phyloP scores from a whole-genome alignment of 1,140 invertebrate species.

The Drosophila lowei region DNA sequence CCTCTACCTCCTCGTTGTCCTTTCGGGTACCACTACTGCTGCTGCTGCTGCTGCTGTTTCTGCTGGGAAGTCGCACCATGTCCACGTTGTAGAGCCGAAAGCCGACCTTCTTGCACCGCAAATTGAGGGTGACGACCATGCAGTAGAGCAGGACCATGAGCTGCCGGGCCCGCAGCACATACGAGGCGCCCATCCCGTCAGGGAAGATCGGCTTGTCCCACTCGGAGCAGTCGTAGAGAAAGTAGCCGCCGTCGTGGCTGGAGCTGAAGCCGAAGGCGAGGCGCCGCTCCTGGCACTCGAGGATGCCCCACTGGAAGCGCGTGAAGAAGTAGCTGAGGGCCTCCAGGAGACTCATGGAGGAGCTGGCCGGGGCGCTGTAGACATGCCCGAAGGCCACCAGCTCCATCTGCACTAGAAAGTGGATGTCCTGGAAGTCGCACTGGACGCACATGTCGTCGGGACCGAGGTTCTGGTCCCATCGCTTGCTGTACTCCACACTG shows the following conservation, averaged over 20 bases:
- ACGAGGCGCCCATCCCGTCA: conserved; percentile 84
- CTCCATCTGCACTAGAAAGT: conserved; percentile 83
- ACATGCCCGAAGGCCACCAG: conserved; percentile 84
- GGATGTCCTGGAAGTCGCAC: conserved; percentile 83
- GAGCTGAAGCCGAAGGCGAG: conserved; percentile 84
- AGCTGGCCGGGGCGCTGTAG: conserved; percentile 84
- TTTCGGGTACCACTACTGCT: conserved; percentile 6
- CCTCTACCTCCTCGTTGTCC: not conserved
- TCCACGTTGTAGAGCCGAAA: conserved; percentile 46
- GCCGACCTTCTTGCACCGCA: conserved; percentile 32
- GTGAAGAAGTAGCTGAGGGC: conserved; percentile 85
- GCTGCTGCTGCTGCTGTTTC: not conserved
- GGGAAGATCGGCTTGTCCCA: conserved; percentile 84
- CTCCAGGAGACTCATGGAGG: conserved; percentile 84
- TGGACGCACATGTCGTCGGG: conserved; percentile 80
- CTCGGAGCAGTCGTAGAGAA: conserved; percentile 85
- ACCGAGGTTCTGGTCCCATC: conserved; percentile 83
- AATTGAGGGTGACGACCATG: conserved; percentile 83
- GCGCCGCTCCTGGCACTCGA: conserved; percentile 83
- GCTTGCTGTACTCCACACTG: conserved; percentile 82
- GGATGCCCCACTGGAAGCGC: conserved; percentile 83
- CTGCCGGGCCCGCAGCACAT: conserved; percentile 84
- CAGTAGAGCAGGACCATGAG: conserved; percentile 85
- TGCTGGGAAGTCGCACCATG: conserved; percentile 2
- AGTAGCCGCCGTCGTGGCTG: conserved; percentile 83